phyloP scores from a whole-genome alignment of 2,888 invertebrate species.

The Chamaedrilus cognettii region DNA sequence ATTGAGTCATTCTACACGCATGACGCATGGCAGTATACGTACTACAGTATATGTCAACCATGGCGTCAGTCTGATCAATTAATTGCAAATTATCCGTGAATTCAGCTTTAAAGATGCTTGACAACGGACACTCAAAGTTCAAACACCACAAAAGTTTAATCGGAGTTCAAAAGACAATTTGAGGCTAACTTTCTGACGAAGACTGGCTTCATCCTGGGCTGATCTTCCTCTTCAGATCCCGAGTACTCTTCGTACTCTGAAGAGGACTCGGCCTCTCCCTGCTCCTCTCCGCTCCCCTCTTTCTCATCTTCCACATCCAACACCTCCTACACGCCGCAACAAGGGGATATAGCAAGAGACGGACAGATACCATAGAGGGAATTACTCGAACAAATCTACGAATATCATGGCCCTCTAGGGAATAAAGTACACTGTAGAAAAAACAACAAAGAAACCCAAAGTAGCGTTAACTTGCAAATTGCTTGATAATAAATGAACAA shows the following conservation, averaged over 20 bases:
- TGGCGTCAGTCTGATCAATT: too few species aligned
- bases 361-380: constrained; percentile 2
- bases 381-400: not conserved
- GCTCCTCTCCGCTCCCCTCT: constrained; percentile 56
- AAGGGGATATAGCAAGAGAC: constrained; percentile 25
- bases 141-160: too few species aligned
- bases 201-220: constrained; percentile 89
- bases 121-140: too few species aligned
- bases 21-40: too few species aligned
- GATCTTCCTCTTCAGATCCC: constrained; percentile 67
- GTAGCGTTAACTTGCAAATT: too few species aligned
- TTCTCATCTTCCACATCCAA: constrained; percentile 54
- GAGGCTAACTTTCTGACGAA: constrained; percentile 83
- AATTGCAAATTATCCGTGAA: too few species aligned
- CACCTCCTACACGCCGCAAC: too few species aligned
- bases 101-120: too few species aligned
- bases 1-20: too few species aligned
- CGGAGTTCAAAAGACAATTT: too few species aligned
- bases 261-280: constrained; percentile 69
- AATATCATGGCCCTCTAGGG: not conserved
- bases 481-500: too few species aligned
- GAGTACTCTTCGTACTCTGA: constrained; percentile 68
- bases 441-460: not conserved
- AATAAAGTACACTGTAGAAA: not conserved
- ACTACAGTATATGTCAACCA: too few species aligned